Percentiles rank a stretch among this genome's conserved stretches.
Evolutionary conservation across 2,888 invertebrate genomes (phyloP).

Genomic region (Nemotelus pantherinus): DNA sequence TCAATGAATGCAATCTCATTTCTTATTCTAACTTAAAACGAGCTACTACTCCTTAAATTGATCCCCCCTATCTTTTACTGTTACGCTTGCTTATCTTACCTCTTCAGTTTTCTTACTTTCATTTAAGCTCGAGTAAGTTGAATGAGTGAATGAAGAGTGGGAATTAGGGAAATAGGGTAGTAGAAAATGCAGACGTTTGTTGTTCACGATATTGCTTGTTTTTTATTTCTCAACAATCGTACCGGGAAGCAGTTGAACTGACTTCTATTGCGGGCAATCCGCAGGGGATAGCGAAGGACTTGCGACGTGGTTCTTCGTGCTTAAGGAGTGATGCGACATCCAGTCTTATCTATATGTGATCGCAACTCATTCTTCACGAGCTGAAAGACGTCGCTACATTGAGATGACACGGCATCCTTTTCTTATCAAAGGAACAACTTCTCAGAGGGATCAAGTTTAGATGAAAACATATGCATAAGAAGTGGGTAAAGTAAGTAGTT

Average conservation of each 20-base stretch:
- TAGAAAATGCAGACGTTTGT: not conserved
- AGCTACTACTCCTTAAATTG: no score
- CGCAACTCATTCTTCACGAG: not conserved
- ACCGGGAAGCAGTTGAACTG: not conserved
- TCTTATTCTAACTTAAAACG: no score
- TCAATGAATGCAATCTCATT: no score
- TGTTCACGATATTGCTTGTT: not conserved
- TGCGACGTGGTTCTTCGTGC: no score
- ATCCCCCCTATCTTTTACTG: no score
- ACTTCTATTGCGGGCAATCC: not conserved
- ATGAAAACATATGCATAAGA: not conserved
- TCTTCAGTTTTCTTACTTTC: no score
- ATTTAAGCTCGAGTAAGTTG: no score
- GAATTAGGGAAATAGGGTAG: not conserved
- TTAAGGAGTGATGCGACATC: not conserved
- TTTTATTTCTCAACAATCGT: not conserved
- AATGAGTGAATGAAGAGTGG: no score
- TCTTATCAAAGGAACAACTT: conserved; percentile 5
- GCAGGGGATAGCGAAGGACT: no score
- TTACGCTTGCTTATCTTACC: no score
- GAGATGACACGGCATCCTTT: conserved; percentile 7
- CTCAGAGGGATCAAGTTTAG: not conserved
- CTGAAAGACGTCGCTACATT: conserved; percentile 12
- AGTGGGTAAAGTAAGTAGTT: not conserved
- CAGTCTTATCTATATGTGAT: not conserved